Evolutionary conservation across 2,797 vertebrate species (phyloP).

Genomic region (Syndactyla subalaris): DNA sequence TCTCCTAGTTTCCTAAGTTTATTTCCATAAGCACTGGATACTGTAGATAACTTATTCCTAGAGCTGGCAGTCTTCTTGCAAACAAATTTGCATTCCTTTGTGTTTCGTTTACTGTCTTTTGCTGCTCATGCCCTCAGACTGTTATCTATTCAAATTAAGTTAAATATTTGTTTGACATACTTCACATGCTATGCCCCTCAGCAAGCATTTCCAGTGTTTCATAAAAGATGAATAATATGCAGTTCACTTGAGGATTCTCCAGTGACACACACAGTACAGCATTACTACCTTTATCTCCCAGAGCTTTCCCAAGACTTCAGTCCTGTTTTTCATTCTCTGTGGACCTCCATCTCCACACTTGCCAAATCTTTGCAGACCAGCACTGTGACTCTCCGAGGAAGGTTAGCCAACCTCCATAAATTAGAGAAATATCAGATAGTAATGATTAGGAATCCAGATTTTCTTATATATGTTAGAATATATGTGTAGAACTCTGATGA

Average conservation of each 20-base stretch:
- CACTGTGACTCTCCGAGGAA: not conserved
- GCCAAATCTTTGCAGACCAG: not conserved
- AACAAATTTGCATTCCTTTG: not conserved
- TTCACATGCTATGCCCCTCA: not conserved
- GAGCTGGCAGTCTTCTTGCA: not conserved
- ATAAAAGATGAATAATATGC: not conserved
- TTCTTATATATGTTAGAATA: not conserved
- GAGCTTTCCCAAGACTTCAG: not conserved
- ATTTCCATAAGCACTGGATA: not conserved
- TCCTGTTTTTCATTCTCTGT: not conserved
- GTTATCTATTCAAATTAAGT: not conserved
- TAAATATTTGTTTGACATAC: not conserved
- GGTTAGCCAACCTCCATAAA: not conserved
- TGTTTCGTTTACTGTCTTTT: not conserved
- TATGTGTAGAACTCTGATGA: not conserved
- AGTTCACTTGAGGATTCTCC: not conserved
- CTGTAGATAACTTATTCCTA: not conserved
- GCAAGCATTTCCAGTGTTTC: not conserved
- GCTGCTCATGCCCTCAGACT: not conserved
- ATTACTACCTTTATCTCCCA: not conserved
- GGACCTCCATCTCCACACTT: not conserved
- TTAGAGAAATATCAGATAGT: not conserved
- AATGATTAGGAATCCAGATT: not conserved
- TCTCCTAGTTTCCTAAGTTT: not conserved
- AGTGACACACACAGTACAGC: not conserved